Evolutionary conservation across 2,888 invertebrate species (phyloP).

Genomic region (Drosophila robusta): DNA sequence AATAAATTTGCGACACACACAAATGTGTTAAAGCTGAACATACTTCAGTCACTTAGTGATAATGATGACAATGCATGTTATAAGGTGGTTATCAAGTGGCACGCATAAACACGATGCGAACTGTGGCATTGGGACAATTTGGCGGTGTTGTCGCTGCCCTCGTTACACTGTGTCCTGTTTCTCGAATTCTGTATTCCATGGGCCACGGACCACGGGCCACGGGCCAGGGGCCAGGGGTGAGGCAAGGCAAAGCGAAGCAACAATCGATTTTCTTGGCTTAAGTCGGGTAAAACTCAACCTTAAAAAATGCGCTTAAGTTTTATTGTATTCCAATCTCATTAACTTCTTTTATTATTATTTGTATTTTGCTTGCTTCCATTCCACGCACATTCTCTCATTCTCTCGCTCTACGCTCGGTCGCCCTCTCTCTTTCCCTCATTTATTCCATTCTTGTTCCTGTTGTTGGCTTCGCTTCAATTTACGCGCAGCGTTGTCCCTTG

Average conservation of each 20-base stretch:
- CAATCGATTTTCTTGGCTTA: slow-evolving; percentile 73
- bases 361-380: slow-evolving; percentile 54
- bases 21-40: no score
- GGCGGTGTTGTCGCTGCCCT: not conserved
- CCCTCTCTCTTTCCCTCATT: not conserved
- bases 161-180: slow-evolving; percentile 1
- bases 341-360: slow-evolving; percentile 79
- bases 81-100: slow-evolving; percentile 21
- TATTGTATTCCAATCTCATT: slow-evolving; percentile 78
- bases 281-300: slow-evolving; percentile 65
- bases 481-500: slow-evolving; percentile 42
- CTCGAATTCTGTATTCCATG: slow-evolving; percentile 12
- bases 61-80: not conserved
- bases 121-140: slow-evolving; percentile 29
- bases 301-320: slow-evolving; percentile 77
- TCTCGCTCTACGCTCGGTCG: slow-evolving; percentile 1
- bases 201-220: no score
- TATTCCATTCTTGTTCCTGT: slow-evolving; percentile 3
- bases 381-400: not conserved
- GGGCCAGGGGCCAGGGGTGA: slow-evolving; percentile 1
- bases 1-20: not conserved
- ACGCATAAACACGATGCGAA: slow-evolving; percentile 20
- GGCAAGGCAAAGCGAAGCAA: slow-evolving; percentile 12
- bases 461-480: slow-evolving; percentile 40
- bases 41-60: not conserved